A percentile compares a stretch with the other conserved stretches of the same genome.
Evolutionary conservation across 2,888 invertebrate species (phyloP).

Genomic region (Noctua janthina): DNA sequence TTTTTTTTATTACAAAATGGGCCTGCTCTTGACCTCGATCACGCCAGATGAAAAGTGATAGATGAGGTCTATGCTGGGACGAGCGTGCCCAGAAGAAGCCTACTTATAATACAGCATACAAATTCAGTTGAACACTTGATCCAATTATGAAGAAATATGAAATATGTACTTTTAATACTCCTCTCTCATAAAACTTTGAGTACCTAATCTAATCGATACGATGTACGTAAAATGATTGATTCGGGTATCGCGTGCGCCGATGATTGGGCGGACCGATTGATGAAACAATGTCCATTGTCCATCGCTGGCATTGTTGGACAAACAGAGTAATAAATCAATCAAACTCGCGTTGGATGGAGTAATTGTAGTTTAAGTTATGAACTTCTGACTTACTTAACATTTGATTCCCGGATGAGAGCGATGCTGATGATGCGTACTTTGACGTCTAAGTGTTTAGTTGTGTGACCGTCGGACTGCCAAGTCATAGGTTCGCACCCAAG

Average conservation of each 20-base stretch:
- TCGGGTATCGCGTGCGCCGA: slow-evolving; percentile 67
- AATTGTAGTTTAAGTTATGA: slow-evolving; percentile 66
- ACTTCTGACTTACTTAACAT: slow-evolving; percentile 9
- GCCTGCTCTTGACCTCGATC: too few species aligned
- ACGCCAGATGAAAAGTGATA: too few species aligned
- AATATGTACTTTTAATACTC: neutral
- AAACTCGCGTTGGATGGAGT: slow-evolving; percentile 77
- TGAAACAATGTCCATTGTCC: slow-evolving; percentile 80
- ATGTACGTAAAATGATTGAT: slow-evolving; percentile 65
- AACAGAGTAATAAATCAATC: slow-evolving; percentile 88
- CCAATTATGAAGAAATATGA: neutral
- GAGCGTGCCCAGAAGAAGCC: too few species aligned
- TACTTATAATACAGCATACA: neutral
- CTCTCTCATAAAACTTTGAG: slow-evolving; percentile 40
- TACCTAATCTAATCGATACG: slow-evolving; percentile 50
- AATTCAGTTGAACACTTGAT: neutral
- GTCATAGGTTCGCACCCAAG: too few species aligned
- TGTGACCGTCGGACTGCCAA: too few species aligned
- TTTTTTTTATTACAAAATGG: too few species aligned
- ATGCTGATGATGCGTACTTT: neutral
- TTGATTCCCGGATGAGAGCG: neutral
- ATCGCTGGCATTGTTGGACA: slow-evolving; percentile 79
- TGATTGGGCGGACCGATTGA: slow-evolving; percentile 72
- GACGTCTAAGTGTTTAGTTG: neutral
- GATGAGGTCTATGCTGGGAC: too few species aligned